Base-by-base conservation (phyloP, 2,888 invertebrate genomes). In the Hydroisotoma schaefferi region DNA sequence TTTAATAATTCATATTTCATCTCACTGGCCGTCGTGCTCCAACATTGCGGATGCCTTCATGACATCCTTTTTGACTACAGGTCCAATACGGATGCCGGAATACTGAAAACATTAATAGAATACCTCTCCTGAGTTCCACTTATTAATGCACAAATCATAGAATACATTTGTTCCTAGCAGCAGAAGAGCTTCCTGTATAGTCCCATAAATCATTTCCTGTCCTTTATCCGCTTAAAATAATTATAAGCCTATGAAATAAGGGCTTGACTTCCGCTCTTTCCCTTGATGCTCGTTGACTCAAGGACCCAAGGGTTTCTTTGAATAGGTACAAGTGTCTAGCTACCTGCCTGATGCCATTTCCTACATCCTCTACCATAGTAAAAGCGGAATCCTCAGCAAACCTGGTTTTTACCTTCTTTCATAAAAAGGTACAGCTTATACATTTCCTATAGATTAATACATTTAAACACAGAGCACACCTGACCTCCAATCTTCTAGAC, bases 11-110 rank as follows among this genome's bases (percentile, higher is more conserved):
- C 8, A 40, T 44, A 12, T 18, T 22, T 29, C 25, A 75, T 85
- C 86, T 85, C 78, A 94, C 85, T 93, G 91, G 61, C 89, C 86
- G 76, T 98, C 97, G 78, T 97, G 95, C 77, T 99, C 98, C 81
- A 99, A 80, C 99, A 99, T 99, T 70, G 91, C 93, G n/a, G 98
- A 97, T 22, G 98, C 97, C 77, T 94, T 97, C 93, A 98, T 98
- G 44, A 99, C 95, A 80, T 99, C 99, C 76, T 92, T 91, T 79
- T 94, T 98, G 74, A 98, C 99, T 56, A 99, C 97, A 28, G 99
- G 99, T 15, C 99, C 99, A 80, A 99, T 99, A 74, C 97, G 89
- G 76, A 99, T 97, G 58, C 94, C 94, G 47, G 94, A 89, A 78
- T 95, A 97, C 93, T 94, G n/a, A 84, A 40, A 85, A 84, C 70